These are phyloP conservation scores for Centropus unirufus DNA, from an alignment of 2,113 vertebrate genomes.

Conservation along the genomic window DNA sequence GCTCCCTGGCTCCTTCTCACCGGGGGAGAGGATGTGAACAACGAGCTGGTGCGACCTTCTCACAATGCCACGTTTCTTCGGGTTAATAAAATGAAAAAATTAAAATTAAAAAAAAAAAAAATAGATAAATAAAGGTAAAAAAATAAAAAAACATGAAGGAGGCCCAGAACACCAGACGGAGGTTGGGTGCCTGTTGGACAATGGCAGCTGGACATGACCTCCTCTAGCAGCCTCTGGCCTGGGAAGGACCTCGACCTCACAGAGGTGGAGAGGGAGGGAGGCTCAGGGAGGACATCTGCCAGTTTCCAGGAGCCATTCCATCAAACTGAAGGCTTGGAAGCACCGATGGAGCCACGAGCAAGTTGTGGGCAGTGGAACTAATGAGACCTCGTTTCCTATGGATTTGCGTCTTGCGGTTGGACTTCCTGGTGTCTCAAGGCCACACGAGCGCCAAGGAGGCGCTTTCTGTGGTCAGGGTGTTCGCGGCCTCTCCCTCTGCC, in stretches of 20 bases:
- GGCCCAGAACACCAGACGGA: background rate
- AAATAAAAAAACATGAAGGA: background rate
- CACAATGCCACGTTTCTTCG: background rate
- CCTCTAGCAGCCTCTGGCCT: background rate
- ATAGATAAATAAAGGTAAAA: no score
- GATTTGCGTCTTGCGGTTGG: background rate
- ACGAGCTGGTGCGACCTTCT: background rate
- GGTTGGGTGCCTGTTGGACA: background rate
- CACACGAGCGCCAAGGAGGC: background rate
- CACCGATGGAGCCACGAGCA: background rate
- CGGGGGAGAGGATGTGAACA: background rate
- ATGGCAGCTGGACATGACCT: background rate
- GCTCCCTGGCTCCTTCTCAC: background rate
- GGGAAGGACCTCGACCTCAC: background rate
- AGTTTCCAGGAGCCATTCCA: slow-evolving; percentile 1
- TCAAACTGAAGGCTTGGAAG: background rate
- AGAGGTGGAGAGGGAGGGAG: background rate
- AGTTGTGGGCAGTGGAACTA: slow-evolving; percentile 29
- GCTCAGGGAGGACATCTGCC: background rate
- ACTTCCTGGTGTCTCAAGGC: background rate
- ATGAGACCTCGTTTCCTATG: slow-evolving; percentile 37
- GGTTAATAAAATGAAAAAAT: background rate
- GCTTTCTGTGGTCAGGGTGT: background rate
- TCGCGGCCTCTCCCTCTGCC: background rate
- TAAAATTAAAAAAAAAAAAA: no score